phyloP scores from a whole-genome alignment of 1,140 invertebrate genomes.

The Meloidogyne exigua region DNA sequence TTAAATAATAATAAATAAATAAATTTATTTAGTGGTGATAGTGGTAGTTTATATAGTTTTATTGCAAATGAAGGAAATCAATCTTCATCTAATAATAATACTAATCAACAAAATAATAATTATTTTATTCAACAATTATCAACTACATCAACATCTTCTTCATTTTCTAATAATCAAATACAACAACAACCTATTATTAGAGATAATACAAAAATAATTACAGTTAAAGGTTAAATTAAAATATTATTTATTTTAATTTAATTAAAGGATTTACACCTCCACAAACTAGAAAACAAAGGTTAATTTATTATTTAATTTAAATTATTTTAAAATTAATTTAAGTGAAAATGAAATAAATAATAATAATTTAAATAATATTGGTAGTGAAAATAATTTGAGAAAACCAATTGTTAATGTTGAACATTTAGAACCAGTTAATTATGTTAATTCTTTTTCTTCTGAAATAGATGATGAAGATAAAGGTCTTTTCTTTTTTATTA shows the following conservation, averaged over 20 bases:
- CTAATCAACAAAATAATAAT: neutral
- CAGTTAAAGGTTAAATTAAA: slow-evolving; percentile 42
- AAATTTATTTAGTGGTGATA: no score
- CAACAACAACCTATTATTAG: no score
- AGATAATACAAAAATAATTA: slow-evolving; percentile 53
- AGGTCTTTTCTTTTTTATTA: no score
- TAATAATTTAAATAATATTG: slow-evolving; percentile 15
- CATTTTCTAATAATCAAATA: neutral
- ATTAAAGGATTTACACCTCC: slow-evolving; percentile 45
- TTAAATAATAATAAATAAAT: no score
- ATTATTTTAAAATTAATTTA: neutral
- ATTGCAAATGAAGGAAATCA: neutral
- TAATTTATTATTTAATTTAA: neutral
- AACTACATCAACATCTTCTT: neutral
- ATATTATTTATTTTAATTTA: neutral
- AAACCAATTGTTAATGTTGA: slow-evolving; percentile 34
- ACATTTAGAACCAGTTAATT: slow-evolving; percentile 27
- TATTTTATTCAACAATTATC: neutral
- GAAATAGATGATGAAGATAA: slow-evolving; percentile 31
- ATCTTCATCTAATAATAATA: no score
- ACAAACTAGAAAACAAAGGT: slow-evolving; percentile 45
- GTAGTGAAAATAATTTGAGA: slow-evolving; percentile 13
- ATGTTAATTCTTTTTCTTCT: slow-evolving; percentile 16
- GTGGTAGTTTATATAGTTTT: slow-evolving; percentile 26
- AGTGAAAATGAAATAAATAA: slow-evolving; percentile 14